These are phyloP conservation scores for Sinohyriopsis cumingii DNA, from an alignment of 2,888 invertebrate species.

Conservation along the genomic window DNA sequence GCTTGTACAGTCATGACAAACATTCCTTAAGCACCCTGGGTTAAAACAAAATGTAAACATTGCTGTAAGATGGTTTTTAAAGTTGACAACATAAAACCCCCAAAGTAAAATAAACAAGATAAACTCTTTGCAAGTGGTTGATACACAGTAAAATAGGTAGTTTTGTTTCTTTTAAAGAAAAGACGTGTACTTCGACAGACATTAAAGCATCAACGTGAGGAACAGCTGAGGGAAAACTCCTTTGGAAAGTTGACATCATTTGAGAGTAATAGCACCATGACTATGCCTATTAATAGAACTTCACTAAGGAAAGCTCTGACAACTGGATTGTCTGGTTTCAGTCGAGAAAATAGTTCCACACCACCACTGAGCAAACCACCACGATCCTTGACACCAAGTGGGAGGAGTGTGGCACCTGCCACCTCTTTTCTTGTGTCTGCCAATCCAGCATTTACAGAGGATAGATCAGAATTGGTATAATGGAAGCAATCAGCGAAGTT, in stretches of 20 bases:
- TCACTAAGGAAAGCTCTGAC: too few relatives aligned
- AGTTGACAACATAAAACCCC: too few relatives aligned
- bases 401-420: slow-evolving; percentile 31
- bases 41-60: too few relatives aligned
- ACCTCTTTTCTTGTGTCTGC: slow-evolving; percentile 29
- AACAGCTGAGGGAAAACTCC: slow-evolving; percentile 32
- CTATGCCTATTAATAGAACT: slow-evolving; percentile 10
- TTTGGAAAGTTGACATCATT: slow-evolving; percentile 21
- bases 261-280: slow-evolving; percentile 30
- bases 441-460: slow-evolving; percentile 32
- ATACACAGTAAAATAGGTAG: not conserved
- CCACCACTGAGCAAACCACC: slow-evolving; percentile 24
- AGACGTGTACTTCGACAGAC: slow-evolving; percentile 88
- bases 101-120: too few relatives aligned
- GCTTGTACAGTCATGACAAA: too few relatives aligned
- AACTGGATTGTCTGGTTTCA: too few relatives aligned
- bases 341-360: not conserved
- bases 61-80: too few relatives aligned
- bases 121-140: too few relatives aligned
- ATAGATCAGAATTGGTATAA: slow-evolving; percentile 33
- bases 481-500: too few relatives aligned
- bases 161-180: slow-evolving; percentile 79
- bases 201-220: slow-evolving; percentile 72
- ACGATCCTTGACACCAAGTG: slow-evolving; percentile 28
- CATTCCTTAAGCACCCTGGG: too few relatives aligned